These are phyloP conservation scores for Epinephelus fuscoguttatus DNA, from an alignment of 2,113 vertebrate genomes.

Conservation along the genomic window DNA sequence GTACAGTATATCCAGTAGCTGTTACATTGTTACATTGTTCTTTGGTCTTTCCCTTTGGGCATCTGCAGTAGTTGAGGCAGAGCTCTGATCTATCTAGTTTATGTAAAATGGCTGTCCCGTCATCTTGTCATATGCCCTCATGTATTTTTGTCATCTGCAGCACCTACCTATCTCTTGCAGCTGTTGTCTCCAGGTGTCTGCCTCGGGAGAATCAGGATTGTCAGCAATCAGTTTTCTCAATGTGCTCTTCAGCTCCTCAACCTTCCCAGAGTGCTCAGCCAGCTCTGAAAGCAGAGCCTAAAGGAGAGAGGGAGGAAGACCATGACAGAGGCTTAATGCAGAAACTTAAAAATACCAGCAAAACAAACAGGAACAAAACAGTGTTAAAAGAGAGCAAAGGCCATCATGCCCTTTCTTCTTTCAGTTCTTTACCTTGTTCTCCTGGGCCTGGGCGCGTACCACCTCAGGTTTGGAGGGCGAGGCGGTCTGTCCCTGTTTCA, in stretches of 20 bases:
- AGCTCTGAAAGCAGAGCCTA: slow-evolving; percentile 93
- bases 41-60: neutral
- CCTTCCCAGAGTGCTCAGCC: slow-evolving; percentile 90
- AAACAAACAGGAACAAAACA: no score
- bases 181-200: slow-evolving; percentile 91
- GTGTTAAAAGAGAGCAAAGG: no score
- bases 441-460: slow-evolving; percentile 90
- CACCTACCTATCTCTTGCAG: slow-evolving; percentile 93
- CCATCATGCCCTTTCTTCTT: no score
- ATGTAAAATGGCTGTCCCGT: neutral
- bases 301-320: neutral
- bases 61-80: neutral
- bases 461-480: slow-evolving; percentile 92
- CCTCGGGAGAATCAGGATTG: slow-evolving; percentile 94
- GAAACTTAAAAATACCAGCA: no score
- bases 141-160: slow-evolving; percentile 10
- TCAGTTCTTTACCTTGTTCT: slow-evolving; percentile 90
- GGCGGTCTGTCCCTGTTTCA: slow-evolving; percentile 83
- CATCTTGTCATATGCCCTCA: neutral
- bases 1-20: neutral
- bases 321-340: no score
- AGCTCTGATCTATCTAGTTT: neutral
- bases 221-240: slow-evolving; percentile 90
- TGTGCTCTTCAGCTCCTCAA: slow-evolving; percentile 91
- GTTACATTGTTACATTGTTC: neutral